These are phyloP conservation scores for Vireo altiloquus DNA, from an alignment of 2,113 vertebrate species.

Conservation along the genomic window DNA sequence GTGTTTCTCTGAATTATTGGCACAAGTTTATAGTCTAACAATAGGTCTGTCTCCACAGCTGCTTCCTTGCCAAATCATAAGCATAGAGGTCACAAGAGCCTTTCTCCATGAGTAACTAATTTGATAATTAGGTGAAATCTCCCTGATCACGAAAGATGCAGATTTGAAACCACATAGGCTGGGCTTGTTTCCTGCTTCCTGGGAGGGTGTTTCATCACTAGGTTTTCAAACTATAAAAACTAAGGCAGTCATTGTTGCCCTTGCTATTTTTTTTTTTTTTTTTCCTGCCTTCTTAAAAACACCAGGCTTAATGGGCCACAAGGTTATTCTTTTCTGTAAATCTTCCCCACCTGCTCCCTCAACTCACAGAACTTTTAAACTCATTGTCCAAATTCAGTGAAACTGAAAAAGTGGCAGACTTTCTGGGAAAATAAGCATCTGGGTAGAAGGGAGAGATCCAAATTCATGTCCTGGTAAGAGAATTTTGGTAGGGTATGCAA, in stretches of 20 bases:
- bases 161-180: neutral
- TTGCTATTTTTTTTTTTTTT: neutral
- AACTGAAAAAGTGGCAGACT: neutral
- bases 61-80: neutral
- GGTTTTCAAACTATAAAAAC: neutral
- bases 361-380: neutral
- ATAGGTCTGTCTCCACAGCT: neutral
- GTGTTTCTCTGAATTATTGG: neutral
- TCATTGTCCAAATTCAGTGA: neutral
- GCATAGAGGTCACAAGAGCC: neutral
- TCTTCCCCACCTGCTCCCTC: rapidly evolving
- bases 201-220: neutral
- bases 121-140: neutral
- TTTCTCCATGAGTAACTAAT: neutral
- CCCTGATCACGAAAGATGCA: neutral
- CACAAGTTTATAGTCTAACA: neutral
- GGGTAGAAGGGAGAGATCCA: neutral
- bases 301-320: neutral
- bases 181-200: neutral
- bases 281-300: neutral
- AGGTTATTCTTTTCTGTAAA: neutral
- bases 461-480: neutral
- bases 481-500: neutral
- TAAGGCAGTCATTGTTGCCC: neutral
- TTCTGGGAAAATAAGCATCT: neutral